These are phyloP conservation scores for Cheilosia scutellata DNA, from an alignment of 2,888 invertebrate genomes.

Conservation along the genomic window DNA sequence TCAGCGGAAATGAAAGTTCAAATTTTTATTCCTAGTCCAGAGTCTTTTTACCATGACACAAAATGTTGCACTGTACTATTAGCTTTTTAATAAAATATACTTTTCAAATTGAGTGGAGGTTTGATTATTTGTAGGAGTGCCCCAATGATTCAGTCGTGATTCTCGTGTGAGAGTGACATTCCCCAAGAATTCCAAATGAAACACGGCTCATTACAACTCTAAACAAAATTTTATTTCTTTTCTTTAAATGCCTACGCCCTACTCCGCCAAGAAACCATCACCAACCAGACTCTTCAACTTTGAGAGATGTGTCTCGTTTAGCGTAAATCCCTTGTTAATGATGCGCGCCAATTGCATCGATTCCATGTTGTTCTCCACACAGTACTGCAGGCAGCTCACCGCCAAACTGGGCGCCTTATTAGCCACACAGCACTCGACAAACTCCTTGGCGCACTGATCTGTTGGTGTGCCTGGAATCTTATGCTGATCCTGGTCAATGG, in stretches of 20 bases:
- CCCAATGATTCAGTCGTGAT: too few relatives aligned
- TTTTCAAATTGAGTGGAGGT: too few relatives aligned
- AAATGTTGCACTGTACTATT: slow-evolving; percentile 26
- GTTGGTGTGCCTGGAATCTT: slow-evolving; percentile 86
- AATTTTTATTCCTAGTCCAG: slow-evolving; percentile 50
- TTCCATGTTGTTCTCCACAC: slow-evolving; percentile 85
- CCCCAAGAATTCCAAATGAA: neutral
- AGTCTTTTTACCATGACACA: slow-evolving; percentile 20
- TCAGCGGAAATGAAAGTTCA: slow-evolving; percentile 1
- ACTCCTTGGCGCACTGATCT: slow-evolving; percentile 84
- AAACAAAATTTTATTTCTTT: slow-evolving; percentile 54
- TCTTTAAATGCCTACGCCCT: slow-evolving; percentile 42
- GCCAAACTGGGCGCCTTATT: slow-evolving; percentile 85
- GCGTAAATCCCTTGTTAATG: slow-evolving; percentile 82
- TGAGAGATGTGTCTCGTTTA: slow-evolving; percentile 84
- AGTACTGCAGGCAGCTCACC: slow-evolving; percentile 86
- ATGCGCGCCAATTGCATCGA: slow-evolving; percentile 77
- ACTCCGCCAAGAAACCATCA: slow-evolving; percentile 72
- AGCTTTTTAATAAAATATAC: slow-evolving; percentile 37
- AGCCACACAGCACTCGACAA: slow-evolving; percentile 86
- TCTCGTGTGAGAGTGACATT: too few relatives aligned
- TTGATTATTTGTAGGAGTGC: neutral
- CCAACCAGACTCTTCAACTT: slow-evolving; percentile 85
- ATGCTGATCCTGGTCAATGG: slow-evolving; percentile 85
- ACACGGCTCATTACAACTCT: slow-evolving; percentile 5